Base-by-base conservation (phyloP, 2,797 vertebrate genomes). In the Tapirus indicus region DNA sequence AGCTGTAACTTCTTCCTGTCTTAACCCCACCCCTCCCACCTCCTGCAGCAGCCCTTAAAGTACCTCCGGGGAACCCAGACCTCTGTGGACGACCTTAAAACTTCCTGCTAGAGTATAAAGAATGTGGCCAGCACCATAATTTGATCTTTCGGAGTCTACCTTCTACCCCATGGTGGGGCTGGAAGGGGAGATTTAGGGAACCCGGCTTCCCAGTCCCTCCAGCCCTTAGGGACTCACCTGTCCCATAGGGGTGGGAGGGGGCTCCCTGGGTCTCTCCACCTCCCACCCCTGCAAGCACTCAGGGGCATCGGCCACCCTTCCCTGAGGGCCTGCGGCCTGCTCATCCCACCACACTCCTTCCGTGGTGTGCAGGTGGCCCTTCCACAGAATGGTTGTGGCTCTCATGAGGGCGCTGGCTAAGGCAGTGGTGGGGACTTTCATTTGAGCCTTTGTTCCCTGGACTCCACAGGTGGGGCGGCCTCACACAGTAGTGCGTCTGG, bases 401-500 rank as follows among this genome's bases (percentile, higher is more conserved):
- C 29, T 35, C 49, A 11, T 3, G 7, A 9, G 5, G 49, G 21
- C 47, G 5, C 38, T 20, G 16, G 5, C 27, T 32, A 47, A 6
- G 23, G 11, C 21, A 25, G 60, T 11, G 0, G 11, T 7, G 44
- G 29, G 35, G 35, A 47, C 13, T 20, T 16, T 25, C 13, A 32
- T 27, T 71, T 88, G n/a, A 13, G 16, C 47, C 17, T 49, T 27
- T 7, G 9, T n/a, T 56, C 32, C 38, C 41, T 10, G 32, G 23
- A 6, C 13, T 58, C 13, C 3, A 2, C 25, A 32, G 29, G 29
- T 14, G 8, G 5, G 23, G 41, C 4, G 47, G 27, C 20, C 8
- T 2, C 1, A 4, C 10, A 12, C 3, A 25, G 2, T 27, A 7
- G 10, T 29, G 47, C 12, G 8, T 32, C 32, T 54, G 32, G 47